These are phyloP conservation scores for Oenanthe oenanthe DNA, from an alignment of 2,113 vertebrate genomes.

Conservation along the genomic window DNA sequence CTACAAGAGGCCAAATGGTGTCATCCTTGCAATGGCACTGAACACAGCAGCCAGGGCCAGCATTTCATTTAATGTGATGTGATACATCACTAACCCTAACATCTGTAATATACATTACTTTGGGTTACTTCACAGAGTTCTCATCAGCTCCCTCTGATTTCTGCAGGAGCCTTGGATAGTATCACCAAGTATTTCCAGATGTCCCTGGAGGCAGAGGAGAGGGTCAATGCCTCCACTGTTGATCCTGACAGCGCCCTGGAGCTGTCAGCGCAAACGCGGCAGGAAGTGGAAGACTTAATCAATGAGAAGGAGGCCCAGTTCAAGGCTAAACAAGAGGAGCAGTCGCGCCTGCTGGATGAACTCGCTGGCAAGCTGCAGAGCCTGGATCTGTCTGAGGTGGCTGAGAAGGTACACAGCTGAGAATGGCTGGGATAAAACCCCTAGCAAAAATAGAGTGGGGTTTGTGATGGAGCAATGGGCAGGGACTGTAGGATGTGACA, in stretches of 20 bases:
- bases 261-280: slow-evolving; percentile 76
- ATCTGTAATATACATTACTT: neutral
- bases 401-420: slow-evolving; percentile 79
- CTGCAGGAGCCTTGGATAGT: slow-evolving; percentile 89
- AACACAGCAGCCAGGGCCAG: neutral
- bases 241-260: slow-evolving; percentile 75
- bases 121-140: neutral
- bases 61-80: neutral
- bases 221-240: slow-evolving; percentile 84
- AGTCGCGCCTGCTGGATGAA: slow-evolving; percentile 86
- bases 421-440: neutral
- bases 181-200: slow-evolving; percentile 89
- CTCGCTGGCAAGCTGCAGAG: slow-evolving; percentile 90
- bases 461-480: rapidly evolving
- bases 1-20: neutral
- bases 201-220: slow-evolving; percentile 86
- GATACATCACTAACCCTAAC: neutral
- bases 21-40: neutral
- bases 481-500: rapidly evolving
- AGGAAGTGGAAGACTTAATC: slow-evolving; percentile 83
- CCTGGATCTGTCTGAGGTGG: slow-evolving; percentile 85
- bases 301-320: slow-evolving; percentile 79
- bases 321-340: slow-evolving; percentile 82
- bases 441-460: rapidly evolving
- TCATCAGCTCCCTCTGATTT: slow-evolving; percentile 10